phyloP scores from a whole-genome alignment of 2,797 vertebrate species.

The Cygnus olor region DNA sequence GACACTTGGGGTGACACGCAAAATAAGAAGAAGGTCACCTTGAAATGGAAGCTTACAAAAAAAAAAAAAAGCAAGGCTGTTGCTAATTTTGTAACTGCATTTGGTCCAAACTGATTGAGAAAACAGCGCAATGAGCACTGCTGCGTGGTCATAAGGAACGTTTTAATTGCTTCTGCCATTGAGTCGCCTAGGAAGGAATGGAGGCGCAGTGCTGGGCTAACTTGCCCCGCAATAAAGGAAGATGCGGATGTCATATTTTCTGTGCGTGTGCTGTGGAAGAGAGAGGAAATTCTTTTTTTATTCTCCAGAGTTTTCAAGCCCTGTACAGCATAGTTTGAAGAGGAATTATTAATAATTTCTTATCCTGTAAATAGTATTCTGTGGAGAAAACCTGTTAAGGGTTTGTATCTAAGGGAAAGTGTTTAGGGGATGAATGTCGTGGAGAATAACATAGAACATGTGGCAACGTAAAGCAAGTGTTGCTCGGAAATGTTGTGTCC shows the following conservation, averaged over 20 bases:
- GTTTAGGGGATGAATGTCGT: slow-evolving; percentile 37
- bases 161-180: not conserved
- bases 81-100: not conserved
- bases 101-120: not conserved
- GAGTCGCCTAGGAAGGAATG: not conserved
- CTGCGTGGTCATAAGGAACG: not conserved
- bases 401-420: slow-evolving; percentile 10
- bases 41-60: slow-evolving; percentile 80
- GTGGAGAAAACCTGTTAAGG: slow-evolving; percentile 55
- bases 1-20: slow-evolving; percentile 80
- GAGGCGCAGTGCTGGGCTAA: not conserved
- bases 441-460: not conserved
- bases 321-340: slow-evolving; percentile 24
- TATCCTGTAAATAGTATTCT: slow-evolving; percentile 53
- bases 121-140: not conserved
- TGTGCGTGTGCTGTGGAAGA: not conserved
- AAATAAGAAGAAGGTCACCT: slow-evolving; percentile 85
- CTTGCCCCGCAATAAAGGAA: not conserved
- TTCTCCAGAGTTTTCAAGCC: slow-evolving; percentile 47
- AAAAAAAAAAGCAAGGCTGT: not conserved
- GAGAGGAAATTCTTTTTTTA: slow-evolving; percentile 15
- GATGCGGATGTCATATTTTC: not conserved
- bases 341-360: slow-evolving; percentile 68
- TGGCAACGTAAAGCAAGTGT: not conserved
- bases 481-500: not conserved